phyloP scores from a whole-genome alignment of 2,888 invertebrate genomes.

The Nematopogon swammerdamellus region DNA sequence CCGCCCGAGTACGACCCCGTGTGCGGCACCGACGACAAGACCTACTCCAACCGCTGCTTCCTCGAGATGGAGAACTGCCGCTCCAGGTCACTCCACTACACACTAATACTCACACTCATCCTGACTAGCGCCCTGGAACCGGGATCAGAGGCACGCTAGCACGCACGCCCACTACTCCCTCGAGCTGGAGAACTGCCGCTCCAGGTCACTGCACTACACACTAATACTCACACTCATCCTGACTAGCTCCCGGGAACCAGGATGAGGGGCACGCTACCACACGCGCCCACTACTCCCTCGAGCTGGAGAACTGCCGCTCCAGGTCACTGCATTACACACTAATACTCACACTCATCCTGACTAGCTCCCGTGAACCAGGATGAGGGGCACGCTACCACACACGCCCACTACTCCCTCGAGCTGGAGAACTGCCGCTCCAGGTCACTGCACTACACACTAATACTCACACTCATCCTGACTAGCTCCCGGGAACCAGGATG shows the following conservation, averaged over 20 bases:
- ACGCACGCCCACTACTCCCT: slow-evolving; percentile 88
- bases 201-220: slow-evolving; percentile 59
- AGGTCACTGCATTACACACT: slow-evolving; percentile 48
- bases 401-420: slow-evolving; percentile 85
- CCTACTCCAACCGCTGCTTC: slow-evolving; percentile 92
- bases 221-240: background rate
- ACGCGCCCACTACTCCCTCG: slow-evolving; percentile 86
- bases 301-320: slow-evolving; percentile 87
- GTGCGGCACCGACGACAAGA: slow-evolving; percentile 89
- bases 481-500: no score
- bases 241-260: no score
- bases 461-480: background rate
- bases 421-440: slow-evolving; percentile 88
- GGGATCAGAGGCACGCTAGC: no score
- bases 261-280: no score
- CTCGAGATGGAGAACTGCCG: slow-evolving; percentile 89
- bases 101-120: background rate
- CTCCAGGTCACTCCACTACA: slow-evolving; percentile 59
- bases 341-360: background rate
- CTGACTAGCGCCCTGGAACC: no score
- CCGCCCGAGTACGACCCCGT: slow-evolving; percentile 86
- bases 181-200: slow-evolving; percentile 87
- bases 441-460: slow-evolving; percentile 23
- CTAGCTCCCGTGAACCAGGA: no score
- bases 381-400: no score